Evolutionary conservation across 37 sponge, comb jelly and placozoan species (phyloP).

Genomic region (Beroe ovata): DNA sequence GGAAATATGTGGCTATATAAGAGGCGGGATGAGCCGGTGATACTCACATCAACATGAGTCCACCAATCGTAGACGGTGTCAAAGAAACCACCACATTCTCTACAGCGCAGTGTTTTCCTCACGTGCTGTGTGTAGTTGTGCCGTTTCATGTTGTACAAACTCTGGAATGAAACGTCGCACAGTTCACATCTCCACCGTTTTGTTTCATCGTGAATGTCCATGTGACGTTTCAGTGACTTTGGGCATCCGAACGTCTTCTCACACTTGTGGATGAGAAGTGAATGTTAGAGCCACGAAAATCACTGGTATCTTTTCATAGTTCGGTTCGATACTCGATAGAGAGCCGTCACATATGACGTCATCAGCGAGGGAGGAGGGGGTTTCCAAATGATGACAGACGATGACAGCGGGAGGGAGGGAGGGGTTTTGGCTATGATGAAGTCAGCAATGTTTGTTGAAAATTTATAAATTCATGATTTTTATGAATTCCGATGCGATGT

Average conservation of each 20-base stretch:
- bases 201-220: neutral
- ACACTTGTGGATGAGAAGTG: slow-evolving; percentile 36
- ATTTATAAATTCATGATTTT: too few relatives aligned
- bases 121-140: slow-evolving; percentile 21
- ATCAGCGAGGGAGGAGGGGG: too few relatives aligned
- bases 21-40: too few relatives aligned
- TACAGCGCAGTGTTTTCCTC: slow-evolving; percentile 8
- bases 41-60: slow-evolving; percentile 46
- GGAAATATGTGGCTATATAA: too few relatives aligned
- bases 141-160: slow-evolving; percentile 20
- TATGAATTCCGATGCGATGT: too few relatives aligned
- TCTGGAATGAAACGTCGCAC: slow-evolving; percentile 8
- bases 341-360: too few relatives aligned
- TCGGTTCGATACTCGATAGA: too few relatives aligned
- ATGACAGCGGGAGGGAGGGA: neutral
- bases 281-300: neutral
- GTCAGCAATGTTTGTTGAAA: too few relatives aligned
- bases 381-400: too few relatives aligned
- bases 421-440: slow-evolving; percentile 1
- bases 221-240: slow-evolving; percentile 14
- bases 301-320: too few relatives aligned
- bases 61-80: slow-evolving; percentile 40
- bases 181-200: slow-evolving; percentile 18
- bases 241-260: slow-evolving; percentile 36
- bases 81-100: slow-evolving; percentile 21